Evolutionary conservation across 2,888 invertebrate genomes (phyloP), one percentile per base, ranked within the genome.

Genomic region (Caenorhabditis angaria): DNA sequence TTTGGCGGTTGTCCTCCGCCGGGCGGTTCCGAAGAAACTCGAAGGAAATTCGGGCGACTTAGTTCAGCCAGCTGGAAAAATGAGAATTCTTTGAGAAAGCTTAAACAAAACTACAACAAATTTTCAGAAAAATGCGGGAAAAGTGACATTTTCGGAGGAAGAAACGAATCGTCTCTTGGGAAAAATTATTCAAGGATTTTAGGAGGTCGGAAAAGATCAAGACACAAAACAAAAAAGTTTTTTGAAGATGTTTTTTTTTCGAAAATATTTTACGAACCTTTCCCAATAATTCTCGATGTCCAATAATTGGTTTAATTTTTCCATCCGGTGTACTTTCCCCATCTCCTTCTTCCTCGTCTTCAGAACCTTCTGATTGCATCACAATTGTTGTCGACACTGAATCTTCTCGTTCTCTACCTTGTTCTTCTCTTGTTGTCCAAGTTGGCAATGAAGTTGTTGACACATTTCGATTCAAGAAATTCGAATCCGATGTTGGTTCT

Each of bases 11-110:
- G n/a, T 24, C 5, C 35, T n/a, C 22, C 8, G 32, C 25, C 41
- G 18, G 54, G 54, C 8, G 54, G 54, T 55, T 55, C 54, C 2
- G 68, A 54, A 8, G 69, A 69, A 51, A 27, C 27, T 6, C 54
- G 25, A 12, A 27, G 24, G 27, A 24, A 54, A 27, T 54, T 24
- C 5, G 54, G 54, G 25, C 27, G 25, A 18, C 24, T n/a, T 27
- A 54, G 18, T 27, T 54, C 27, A 10, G 25, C 54, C 8, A 54
- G 28, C 24, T 54, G 41, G 8, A 41, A 41, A 41, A 41, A 41
- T 18, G 14, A n/a, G n/a, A n/a, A n/a, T n/a, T n/a, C n/a, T n/a
- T n/a, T n/a, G n/a, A n/a, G n/a, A n/a, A n/a, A n/a, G n/a, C n/a
- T n/a, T n/a, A n/a, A n/a, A n/a, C n/a, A n/a, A n/a, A n/a, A n/a